Conservation (phyloP, 1,140 invertebrate species). For the Maniola jurtina region DNA sequence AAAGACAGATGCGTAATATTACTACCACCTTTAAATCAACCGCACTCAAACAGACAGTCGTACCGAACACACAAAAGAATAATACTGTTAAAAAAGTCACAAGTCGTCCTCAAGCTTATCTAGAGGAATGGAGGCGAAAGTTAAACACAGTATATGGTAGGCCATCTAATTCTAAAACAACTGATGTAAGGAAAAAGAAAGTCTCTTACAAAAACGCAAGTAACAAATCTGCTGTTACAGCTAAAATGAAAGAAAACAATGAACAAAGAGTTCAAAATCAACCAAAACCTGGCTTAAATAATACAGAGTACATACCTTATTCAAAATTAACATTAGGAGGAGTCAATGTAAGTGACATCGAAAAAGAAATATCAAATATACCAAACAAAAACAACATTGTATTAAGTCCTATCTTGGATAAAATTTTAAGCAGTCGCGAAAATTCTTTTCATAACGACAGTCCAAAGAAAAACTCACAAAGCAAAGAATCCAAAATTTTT, state of each 20-base stretch:
- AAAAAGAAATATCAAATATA: constrained; percentile 58
- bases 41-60: constrained; percentile 17
- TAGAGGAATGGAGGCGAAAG: constrained; percentile 64
- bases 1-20: background rate
- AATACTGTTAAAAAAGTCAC: constrained; percentile 23
- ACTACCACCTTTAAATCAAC: background rate
- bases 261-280: constrained; percentile 20
- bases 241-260: constrained; percentile 32
- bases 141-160: constrained; percentile 57
- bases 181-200: constrained; percentile 33
- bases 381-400: constrained; percentile 52
- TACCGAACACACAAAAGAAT: constrained; percentile 9
- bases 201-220: constrained; percentile 11
- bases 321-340: constrained; percentile 73
- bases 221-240: constrained; percentile 12
- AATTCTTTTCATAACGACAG: constrained; percentile 52
- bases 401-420: constrained; percentile 61
- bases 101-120: constrained; percentile 26
- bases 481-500: constrained; percentile 48
- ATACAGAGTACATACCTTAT: constrained; percentile 73
- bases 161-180: constrained; percentile 34
- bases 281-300: constrained; percentile 44
- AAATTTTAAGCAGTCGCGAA: constrained; percentile 59
- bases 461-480: constrained; percentile 37
- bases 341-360: constrained; percentile 64